These are phyloP conservation scores for Megalops atlanticus DNA, from an alignment of 2,113 vertebrate genomes.

Conservation along the genomic window DNA sequence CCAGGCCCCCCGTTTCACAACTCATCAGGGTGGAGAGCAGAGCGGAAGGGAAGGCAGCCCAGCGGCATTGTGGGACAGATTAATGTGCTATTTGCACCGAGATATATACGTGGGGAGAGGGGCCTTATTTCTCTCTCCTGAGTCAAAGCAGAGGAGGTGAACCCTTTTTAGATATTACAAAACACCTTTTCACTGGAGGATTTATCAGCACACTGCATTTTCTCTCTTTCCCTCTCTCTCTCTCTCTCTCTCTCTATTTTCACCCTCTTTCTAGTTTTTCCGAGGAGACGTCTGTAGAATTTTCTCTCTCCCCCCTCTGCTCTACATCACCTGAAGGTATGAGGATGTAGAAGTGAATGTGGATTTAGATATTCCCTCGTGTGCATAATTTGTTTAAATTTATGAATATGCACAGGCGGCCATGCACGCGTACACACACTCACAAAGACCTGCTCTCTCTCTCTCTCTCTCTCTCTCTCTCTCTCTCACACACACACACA, in stretches of 20 bases:
- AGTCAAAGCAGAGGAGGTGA: not conserved
- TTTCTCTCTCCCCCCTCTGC: not conserved
- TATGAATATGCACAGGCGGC: not conserved
- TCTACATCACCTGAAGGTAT: not conserved
- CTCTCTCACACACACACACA: not conserved
- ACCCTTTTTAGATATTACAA: slow-evolving; percentile 1
- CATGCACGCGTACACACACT: not conserved
- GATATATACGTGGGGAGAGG: slow-evolving; percentile 38
- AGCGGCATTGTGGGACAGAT: slow-evolving; percentile 50
- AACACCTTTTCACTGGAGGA: not conserved
- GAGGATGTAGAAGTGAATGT: not conserved
- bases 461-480: not conserved
- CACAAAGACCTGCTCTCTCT: not conserved
- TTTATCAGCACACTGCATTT: not conserved
- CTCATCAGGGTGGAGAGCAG: slow-evolving; percentile 49
- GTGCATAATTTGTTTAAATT: slow-evolving; percentile 9
- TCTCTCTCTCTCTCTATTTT: too few species aligned
- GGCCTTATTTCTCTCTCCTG: not conserved
- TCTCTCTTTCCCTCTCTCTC: not conserved
- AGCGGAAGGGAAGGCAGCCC: slow-evolving; percentile 31
- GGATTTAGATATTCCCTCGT: not conserved
- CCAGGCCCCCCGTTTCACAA: slow-evolving; percentile 53
- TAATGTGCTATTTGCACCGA: slow-evolving; percentile 66
- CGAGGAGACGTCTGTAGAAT: not conserved
- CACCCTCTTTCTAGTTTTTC: not conserved